Percentiles rank a stretch among this genome's conserved stretches.
Conservation (phyloP, 2,888 invertebrate species). For the Drosophila peninsularis region DNA sequence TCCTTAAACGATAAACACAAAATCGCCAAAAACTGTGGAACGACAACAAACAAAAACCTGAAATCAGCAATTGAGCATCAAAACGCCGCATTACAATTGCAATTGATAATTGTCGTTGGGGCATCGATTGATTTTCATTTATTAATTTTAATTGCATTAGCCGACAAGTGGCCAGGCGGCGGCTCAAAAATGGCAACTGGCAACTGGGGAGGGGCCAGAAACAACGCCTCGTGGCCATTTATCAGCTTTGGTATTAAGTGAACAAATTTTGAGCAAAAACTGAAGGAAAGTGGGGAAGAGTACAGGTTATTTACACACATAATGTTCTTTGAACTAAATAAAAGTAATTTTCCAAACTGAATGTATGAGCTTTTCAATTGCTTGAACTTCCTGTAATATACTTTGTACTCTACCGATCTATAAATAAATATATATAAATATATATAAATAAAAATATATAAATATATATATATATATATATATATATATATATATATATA, state of each 20-base stretch:
- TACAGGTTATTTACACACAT: too few relatives aligned
- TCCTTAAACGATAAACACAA: conserved; percentile 79
- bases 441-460: too few relatives aligned
- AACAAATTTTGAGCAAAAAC: conserved; percentile 32
- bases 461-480: too few relatives aligned
- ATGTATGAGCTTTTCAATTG: too few relatives aligned
- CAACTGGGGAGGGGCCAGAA: conserved; percentile 29
- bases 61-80: conserved; percentile 55
- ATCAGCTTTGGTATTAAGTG: conserved; percentile 37
- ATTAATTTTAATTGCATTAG: conserved; percentile 74
- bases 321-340: too few relatives aligned
- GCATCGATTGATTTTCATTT: conserved; percentile 68
- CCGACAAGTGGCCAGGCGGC: conserved; percentile 35
- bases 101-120: conserved; percentile 48
- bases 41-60: conserved; percentile 3
- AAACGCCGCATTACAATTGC: conserved; percentile 56
- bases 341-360: too few relatives aligned
- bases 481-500: too few relatives aligned
- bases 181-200: conserved; percentile 4
- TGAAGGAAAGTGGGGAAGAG: not conserved
- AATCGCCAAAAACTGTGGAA: conserved; percentile 22
- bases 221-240: conserved; percentile 52
- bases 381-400: too few relatives aligned
- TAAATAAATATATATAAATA: too few relatives aligned
- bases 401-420: too few relatives aligned